Base-by-base conservation (phyloP, 2,888 invertebrate genomes). In the Chromoteleia sp. region DNA sequence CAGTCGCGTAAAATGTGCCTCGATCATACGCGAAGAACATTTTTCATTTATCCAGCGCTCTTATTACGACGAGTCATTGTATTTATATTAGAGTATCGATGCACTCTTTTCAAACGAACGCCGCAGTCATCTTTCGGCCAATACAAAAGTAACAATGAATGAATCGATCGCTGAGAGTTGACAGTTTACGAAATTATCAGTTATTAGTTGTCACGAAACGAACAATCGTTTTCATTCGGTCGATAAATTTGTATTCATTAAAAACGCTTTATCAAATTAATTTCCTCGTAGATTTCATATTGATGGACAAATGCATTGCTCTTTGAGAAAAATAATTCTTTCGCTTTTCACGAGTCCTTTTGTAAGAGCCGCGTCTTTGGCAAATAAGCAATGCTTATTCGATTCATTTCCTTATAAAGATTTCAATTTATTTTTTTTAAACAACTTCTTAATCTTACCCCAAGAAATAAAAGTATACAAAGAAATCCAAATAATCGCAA, bases 1-100 rank as follows among this genome's bases (percentile, higher is more conserved):
- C 10, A 36, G 58, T 19, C 59, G 79, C 84, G 85, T 86, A 84
- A 86, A 85, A 86, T 86, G 84, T 85, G 83, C 84, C 81, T 84
- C 76, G 74, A 65, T 61, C 84, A 74, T 86, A 86, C 81, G 84
- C 65, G 84, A 85, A 85, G 84, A 84, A 83, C 85, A 83, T 81
- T 82, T 84, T 75, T 70, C 63, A 77, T 41, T 63, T 52, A 52
- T 52, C 33, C 4, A 61, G 36, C 50, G 12, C 41, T 14, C n/a
- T 33, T 14, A 25, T 14, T 6, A 33, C 8, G 33, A 25, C 5
- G 8, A 3, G 33, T 25, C 15, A 33, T 12, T 39, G 15, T 29
- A 39, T 39, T 52, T 67, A 41, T 25, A 52, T 14, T 15, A 15
- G 15, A 52, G 33, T 71, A 39, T 71, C 59, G 50, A 59, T 45